Evolutionary conservation across 2,113 vertebrate genomes (phyloP), one percentile per base, ranked within the genome.

Genomic region (Platycercus adscitus): DNA sequence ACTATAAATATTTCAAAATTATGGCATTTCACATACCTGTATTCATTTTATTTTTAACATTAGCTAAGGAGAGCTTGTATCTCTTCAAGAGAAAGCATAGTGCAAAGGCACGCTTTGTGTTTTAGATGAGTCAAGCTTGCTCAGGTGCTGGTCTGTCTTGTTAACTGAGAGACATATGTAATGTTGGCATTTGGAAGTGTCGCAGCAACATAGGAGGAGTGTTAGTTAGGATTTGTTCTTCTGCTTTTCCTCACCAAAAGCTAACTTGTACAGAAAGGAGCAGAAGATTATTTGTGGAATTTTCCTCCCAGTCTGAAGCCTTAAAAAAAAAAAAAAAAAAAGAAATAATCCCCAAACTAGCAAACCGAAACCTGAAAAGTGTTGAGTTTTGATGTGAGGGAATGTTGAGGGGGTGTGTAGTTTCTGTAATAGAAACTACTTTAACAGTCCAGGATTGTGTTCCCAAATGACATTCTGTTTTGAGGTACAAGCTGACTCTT

Each of bases 41-140:
- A 63, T 79, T 87, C 33, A 52, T 96, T 35, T 92, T 95, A 75
- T 5, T 49, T 96, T 93, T 96, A 43, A 9, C 65, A 29, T 85
- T 93, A 89, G 31, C 47, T 89, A 81, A 56, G 43, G 41, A 72
- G 63, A 88, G 23, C n/a, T 94, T 50, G 3, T 61, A 9, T 88
- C 88, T 95, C 50, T 56, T 43, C 17, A 26, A 12, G 28, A 91
- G 60, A 56, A 53, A 63, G 37, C 16, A 46, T 28, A n/a, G 11
- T 75, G 8, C 24, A 81, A 76, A 86, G 50, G 28, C 24, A 13
- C 78, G 21, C 47, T 81, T 85, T 31, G 13, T 3, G 25, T 79
- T 81, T 73, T 50, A 66, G 17, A 60, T 61, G 14, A 46, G 15
- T 61, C 21, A 66, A 28, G 20, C 7, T 75, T 2, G 6, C 26